Conservation (phyloP, 2,797 vertebrate species). For the Pangasius krempfi region DNA sequence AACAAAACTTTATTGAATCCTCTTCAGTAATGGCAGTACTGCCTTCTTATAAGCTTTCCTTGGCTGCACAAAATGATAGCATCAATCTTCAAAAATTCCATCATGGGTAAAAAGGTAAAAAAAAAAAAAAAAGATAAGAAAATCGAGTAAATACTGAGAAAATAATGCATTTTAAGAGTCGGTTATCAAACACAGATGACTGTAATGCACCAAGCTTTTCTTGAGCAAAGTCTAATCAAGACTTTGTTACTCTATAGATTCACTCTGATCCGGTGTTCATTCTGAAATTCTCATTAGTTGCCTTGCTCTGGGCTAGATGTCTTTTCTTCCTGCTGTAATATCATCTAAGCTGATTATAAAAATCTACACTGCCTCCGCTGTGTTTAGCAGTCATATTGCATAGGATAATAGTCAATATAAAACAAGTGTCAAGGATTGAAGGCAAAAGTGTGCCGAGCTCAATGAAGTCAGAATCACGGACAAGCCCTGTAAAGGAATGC, state of each 20-base stretch:
- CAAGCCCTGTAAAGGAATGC: neutral
- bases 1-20: neutral
- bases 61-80: conserved; percentile 9
- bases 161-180: conserved; percentile 1
- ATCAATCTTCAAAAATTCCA: conserved; percentile 6
- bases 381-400: neutral
- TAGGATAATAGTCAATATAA: neutral
- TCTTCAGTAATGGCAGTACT: conserved; percentile 8
- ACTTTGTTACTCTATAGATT: neutral
- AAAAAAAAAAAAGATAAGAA: neutral
- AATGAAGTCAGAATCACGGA: neutral
- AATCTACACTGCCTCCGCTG: conserved; percentile 11
- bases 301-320: conserved; percentile 14
- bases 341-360: conserved; percentile 36
- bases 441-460: neutral
- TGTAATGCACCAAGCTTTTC: neutral
- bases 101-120: neutral
- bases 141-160: neutral
- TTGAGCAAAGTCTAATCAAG: neutral
- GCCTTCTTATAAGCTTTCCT: neutral
- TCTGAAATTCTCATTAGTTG: conserved; percentile 28
- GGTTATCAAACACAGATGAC: neutral
- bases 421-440: neutral
- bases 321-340: conserved; percentile 19
- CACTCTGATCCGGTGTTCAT: neutral